Conservation (phyloP, 2,888 invertebrate species). For the Halocaridina rubra region DNA sequence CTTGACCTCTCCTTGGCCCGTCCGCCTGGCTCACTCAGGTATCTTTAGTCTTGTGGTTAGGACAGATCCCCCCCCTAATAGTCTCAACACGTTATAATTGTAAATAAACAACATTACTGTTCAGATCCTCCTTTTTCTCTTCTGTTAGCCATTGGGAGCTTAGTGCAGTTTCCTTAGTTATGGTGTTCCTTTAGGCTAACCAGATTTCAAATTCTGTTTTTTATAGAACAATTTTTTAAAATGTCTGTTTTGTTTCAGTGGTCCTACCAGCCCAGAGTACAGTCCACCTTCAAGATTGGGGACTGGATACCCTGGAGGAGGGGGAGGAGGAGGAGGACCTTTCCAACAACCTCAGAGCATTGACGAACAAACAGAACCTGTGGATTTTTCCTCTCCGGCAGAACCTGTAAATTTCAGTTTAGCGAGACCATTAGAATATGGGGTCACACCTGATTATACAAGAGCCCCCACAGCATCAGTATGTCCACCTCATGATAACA, state of each 20-base stretch:
- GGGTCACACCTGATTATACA: conserved; percentile 53
- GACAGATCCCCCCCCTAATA: neutral
- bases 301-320: conserved; percentile 55
- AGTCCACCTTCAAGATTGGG: conserved; percentile 63
- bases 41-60: neutral
- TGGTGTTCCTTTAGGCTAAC: too few species aligned
- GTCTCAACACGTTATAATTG: neutral
- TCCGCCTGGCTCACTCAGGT: conserved; percentile 61
- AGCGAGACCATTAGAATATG: conserved; percentile 60
- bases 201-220: too few species aligned
- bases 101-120: too few species aligned
- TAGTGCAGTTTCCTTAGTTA: too few species aligned
- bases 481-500: conserved; percentile 56
- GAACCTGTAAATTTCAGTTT: conserved; percentile 63
- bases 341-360: conserved; percentile 57
- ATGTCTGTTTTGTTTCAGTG: conserved; percentile 36
- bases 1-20: conserved; percentile 61
- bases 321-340: conserved; percentile 49
- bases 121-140: too few species aligned
- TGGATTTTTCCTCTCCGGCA: conserved; percentile 67
- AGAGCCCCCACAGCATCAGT: conserved; percentile 54
- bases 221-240: too few species aligned
- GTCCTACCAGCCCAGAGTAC: conserved; percentile 63
- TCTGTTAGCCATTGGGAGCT: too few species aligned
- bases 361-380: conserved; percentile 68